phyloP scores from a whole-genome alignment of 2,888 invertebrate genomes.

The Cephus pygmeus region DNA sequence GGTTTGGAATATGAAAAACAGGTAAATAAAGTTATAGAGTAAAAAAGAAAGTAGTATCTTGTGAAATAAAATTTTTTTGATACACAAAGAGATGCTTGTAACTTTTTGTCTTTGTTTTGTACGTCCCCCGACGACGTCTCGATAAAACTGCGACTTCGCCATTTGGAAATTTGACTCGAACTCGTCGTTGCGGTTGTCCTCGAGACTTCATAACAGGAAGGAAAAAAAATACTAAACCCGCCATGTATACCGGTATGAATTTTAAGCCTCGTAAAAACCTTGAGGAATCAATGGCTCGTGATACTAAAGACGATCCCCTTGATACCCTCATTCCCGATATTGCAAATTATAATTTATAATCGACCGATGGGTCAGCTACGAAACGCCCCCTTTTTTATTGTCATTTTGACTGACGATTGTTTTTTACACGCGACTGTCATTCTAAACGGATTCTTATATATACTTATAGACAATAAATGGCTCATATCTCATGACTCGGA shows the following conservation, averaged over 20 bases:
- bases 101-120: neutral
- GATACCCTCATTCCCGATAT: neutral
- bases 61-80: neutral
- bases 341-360: neutral
- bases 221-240: neutral
- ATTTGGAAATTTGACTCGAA: neutral
- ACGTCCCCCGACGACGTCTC: neutral
- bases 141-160: neutral
- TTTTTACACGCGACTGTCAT: neutral
- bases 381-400: neutral
- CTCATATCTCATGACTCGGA: neutral
- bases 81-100: neutral
- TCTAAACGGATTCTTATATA: neutral
- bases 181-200: neutral
- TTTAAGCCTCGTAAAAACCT: neutral
- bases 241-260: neutral
- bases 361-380: neutral
- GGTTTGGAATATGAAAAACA: neutral
- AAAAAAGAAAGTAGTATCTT: neutral
- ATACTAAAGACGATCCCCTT: neutral
- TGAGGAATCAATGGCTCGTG: neutral
- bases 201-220: neutral
- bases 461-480: neutral
- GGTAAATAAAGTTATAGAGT: neutral
- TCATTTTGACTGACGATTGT: neutral